These are phyloP conservation scores for Bothrops jararaca DNA, from an alignment of 2,113 vertebrate species.

Conservation along the genomic window DNA sequence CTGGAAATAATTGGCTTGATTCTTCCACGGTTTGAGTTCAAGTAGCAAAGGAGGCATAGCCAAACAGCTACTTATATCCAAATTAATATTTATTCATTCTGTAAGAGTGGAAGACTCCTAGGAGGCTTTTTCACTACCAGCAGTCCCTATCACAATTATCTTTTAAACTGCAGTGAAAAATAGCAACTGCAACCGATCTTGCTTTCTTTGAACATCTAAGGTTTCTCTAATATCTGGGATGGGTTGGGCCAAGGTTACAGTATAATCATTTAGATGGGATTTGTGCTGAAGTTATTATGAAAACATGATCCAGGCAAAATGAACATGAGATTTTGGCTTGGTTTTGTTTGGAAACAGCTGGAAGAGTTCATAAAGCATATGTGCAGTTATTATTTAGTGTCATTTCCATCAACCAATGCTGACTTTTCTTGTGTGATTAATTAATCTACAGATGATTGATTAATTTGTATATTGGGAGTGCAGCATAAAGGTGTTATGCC, in stretches of 20 bases:
- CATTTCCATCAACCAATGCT: neutral
- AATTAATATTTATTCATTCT: slow-evolving; percentile 40
- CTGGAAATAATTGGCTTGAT: slow-evolving; percentile 29
- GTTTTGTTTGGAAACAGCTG: neutral
- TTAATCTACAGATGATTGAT: neutral
- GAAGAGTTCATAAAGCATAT: neutral
- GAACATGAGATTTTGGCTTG: neutral
- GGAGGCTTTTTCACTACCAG: slow-evolving; percentile 25
- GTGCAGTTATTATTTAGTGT: neutral
- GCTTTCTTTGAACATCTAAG: slow-evolving; percentile 2
- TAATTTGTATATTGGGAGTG: neutral
- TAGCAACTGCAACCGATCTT: neutral
- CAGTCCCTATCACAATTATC: slow-evolving; percentile 31
- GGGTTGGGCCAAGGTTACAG: neutral
- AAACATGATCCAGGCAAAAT: neutral
- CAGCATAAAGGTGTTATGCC: neutral
- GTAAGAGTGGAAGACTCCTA: slow-evolving; percentile 23
- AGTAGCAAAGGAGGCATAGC: slow-evolving; percentile 34
- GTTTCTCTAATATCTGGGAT: neutral
- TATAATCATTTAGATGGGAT: neutral
- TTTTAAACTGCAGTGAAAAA: slow-evolving; percentile 31
- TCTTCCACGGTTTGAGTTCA: slow-evolving; percentile 29
- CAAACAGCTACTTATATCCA: slow-evolving; percentile 22
- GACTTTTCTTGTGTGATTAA: neutral
- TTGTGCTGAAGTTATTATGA: neutral